phyloP scores from a whole-genome alignment of 2,888 invertebrate genomes.

The Venusia cambrica region DNA sequence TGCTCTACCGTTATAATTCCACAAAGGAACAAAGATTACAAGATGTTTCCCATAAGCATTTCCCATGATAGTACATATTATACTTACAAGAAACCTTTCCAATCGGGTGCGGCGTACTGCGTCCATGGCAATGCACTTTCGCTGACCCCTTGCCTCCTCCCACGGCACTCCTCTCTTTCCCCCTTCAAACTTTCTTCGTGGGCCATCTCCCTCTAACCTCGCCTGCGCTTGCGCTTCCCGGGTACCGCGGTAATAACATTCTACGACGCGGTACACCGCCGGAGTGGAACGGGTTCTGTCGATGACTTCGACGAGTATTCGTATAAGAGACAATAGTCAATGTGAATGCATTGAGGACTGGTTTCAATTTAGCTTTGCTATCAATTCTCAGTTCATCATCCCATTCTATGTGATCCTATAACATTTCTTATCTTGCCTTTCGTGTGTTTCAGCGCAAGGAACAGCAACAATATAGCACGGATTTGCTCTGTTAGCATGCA shows the following conservation, averaged over 20 bases:
- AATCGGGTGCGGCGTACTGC: conserved; percentile 69
- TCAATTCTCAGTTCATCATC: conserved; percentile 30
- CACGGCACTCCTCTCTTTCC: conserved; percentile 62
- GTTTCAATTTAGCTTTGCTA: conserved; percentile 33
- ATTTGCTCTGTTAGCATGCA: conserved; percentile 22
- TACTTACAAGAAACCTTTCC: conserved; percentile 67
- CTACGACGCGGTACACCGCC: conserved; percentile 76
- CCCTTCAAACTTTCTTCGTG: conserved; percentile 57
- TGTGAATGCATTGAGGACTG: conserved; percentile 50
- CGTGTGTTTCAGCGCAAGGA: conserved; percentile 31
- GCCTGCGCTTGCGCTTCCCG: conserved; percentile 75
- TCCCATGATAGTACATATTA: conserved; percentile 58
- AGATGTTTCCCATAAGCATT: conserved; percentile 50
- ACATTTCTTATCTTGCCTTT: conserved; percentile 48
- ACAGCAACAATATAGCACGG: too few species aligned
- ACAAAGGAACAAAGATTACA: conserved; percentile 26
- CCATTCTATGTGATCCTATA: conserved; percentile 64
- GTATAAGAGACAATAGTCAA: conserved; percentile 70
- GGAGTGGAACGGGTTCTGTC: conserved; percentile 78
- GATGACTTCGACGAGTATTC: conserved; percentile 75
- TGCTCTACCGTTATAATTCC: conserved; percentile 28
- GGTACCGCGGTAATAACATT: conserved; percentile 73
- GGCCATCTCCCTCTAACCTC: conserved; percentile 53
- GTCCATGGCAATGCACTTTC: conserved; percentile 80
- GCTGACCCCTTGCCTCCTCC: conserved; percentile 77